Evolutionary conservation across 2,113 vertebrate genomes (phyloP).

Genomic region (Vulpes vulpes): DNA sequence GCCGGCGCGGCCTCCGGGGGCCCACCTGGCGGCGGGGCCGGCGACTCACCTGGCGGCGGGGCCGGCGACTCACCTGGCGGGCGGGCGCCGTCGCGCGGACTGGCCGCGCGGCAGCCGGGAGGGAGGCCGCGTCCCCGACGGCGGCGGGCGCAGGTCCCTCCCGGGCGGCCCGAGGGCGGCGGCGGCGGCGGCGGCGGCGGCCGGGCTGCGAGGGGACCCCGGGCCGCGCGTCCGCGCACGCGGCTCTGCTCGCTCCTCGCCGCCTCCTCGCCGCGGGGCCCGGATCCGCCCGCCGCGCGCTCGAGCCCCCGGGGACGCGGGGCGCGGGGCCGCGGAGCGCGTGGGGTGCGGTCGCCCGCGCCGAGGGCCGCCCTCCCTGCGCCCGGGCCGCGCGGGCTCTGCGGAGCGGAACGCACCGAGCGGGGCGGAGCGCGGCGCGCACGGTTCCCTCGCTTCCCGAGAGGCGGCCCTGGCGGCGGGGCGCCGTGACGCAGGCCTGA

Average conservation of each 20-base stretch:
- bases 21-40: neutral
- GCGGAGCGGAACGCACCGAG: constrained; percentile 81
- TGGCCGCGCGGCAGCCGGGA: neutral
- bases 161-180: neutral
- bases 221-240: constrained; percentile 40
- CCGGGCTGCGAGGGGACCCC: constrained; percentile 22
- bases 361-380: constrained; percentile 40
- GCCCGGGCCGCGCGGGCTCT: constrained; percentile 69
- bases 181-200: constrained; percentile 14
- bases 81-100: constrained; percentile 18
- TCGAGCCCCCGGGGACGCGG: neutral
- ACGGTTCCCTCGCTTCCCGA: constrained; percentile 80
- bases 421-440: constrained; percentile 73
- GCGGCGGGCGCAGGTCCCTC: neutral
- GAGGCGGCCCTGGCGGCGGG: constrained; percentile 80
- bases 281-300: neutral
- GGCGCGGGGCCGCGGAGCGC: neutral
- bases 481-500: constrained; percentile 89
- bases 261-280: neutral
- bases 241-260: constrained; percentile 7
- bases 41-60: constrained; percentile 78
- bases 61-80: constrained; percentile 78
- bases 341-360: neutral
- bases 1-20: no score
- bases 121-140: neutral